Conservation (phyloP, 2,797 vertebrate species). For the Emydoidea blandingii region DNA sequence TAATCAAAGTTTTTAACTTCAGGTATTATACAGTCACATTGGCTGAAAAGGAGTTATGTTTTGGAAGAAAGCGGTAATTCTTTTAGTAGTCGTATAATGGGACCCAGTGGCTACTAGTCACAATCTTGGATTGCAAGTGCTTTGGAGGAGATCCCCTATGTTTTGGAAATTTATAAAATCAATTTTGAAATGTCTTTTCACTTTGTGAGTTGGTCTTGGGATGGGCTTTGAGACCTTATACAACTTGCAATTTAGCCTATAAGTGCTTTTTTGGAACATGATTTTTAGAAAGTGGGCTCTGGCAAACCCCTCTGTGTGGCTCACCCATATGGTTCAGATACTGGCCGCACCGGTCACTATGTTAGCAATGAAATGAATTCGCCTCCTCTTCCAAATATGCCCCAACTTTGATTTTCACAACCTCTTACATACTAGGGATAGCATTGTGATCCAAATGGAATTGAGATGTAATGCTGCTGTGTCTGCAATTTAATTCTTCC, state of each 20-base stretch:
- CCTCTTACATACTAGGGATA: neutral
- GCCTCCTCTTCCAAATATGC: neutral
- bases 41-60: neutral
- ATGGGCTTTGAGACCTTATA: neutral
- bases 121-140: neutral
- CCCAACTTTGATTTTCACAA: slow-evolving; percentile 36
- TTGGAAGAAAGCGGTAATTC: neutral
- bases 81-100: neutral
- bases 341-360: neutral
- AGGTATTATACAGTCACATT: neutral
- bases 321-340: neutral
- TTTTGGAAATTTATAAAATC: neutral
- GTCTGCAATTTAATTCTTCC: slow-evolving; percentile 44
- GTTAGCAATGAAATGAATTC: neutral
- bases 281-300: neutral
- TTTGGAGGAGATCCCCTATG: neutral
- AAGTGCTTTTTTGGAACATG: neutral
- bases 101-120: neutral
- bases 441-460: neutral
- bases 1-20: neutral
- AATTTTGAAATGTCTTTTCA: neutral
- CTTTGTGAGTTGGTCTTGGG: neutral
- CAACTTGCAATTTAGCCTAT: neutral
- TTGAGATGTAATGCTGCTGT: slow-evolving; percentile 38
- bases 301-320: neutral